A percentile compares a stretch with the other conserved stretches of the same genome.
Evolutionary conservation across 1,140 invertebrate species (phyloP).

Genomic region (Arion vulgaris): DNA sequence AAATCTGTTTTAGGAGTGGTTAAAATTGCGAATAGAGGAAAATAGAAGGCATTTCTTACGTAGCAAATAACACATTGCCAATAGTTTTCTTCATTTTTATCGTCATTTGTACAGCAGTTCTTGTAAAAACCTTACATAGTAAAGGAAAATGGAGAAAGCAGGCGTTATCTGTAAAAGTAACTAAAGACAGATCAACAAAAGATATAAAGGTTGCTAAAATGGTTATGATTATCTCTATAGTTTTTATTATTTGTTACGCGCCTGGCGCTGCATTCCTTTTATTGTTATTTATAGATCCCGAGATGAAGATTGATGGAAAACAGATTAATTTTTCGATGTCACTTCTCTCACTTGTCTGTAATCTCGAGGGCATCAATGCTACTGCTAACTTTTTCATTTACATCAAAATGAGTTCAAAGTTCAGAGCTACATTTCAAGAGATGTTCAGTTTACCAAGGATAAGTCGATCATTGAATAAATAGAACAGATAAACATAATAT

Average conservation of each 20-base stretch:
- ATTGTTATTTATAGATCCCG: not conserved
- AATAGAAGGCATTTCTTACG: not conserved
- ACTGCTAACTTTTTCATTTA: not conserved
- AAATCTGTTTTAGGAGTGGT: not conserved
- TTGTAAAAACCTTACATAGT: not conserved
- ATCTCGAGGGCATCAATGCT: not conserved
- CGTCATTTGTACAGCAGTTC: not conserved
- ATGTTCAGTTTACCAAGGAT: not conserved
- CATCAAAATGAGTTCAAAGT: not conserved
- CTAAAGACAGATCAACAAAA: not conserved
- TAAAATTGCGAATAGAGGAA: not conserved
- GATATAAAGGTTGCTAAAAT: not conserved
- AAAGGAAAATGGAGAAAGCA: not conserved
- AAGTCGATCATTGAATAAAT: too few species aligned
- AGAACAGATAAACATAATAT: too few species aligned
- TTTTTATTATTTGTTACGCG: slow-evolving; percentile 4
- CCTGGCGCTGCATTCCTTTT: not conserved
- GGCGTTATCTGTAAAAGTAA: not conserved
- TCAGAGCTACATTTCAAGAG: not conserved
- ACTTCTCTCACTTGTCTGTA: not conserved
- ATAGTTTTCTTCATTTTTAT: not conserved
- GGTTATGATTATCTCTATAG: slow-evolving; percentile 7
- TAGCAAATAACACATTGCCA: not conserved
- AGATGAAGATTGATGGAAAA: not conserved
- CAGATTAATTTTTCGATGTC: not conserved